Evolutionary conservation across 2,888 invertebrate species (phyloP), one percentile per base, ranked within the genome.

Genomic region (Drosophila multiciliata): DNA sequence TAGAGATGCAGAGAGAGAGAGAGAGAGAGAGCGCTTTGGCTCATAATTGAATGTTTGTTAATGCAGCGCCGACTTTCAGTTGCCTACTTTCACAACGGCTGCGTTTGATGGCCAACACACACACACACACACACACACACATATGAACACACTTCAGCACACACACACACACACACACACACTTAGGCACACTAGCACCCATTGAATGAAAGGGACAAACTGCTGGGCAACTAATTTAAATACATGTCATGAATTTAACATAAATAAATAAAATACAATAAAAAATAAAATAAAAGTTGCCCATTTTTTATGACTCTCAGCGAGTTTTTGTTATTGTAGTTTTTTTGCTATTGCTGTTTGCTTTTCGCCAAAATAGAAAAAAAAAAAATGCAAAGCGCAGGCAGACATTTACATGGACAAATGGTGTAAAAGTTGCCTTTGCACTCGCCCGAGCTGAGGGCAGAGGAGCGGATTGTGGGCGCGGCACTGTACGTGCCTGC

Each of bases 181-280:
- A 26, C 55, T 45, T 23, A 40, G 3, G 35, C 42, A 55, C 33
- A 55, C 29, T 59, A 54, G 45, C 48, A 40, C 17, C 3, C 15
- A 45, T 20, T 50, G 58, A 55, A 42, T 45, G 62, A 73, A 80
- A 80, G 80, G 79, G 54, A 64, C 80, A 82, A 84, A 85, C 87
- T 78, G 85, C 63, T 75, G 42, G 72, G 71, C 76, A 87, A 85
- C 85, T 87, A 87, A 84, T 87, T 87, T 87, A 83, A 84, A 87
- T 83, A 84, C 78, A 78, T 78, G 79, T 87, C 84, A 85, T 87
- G 87, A 85, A 84, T 87, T 84, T 87, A 80, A 78, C 87, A 84
- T 87, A 84, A 84, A 80, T 84, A 84, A 70, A 73, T 73, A 68
- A 73, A 57, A 55, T 65, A 57, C 50, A 62, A 49, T n/a, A n/a